Conservation (phyloP, 37 sponge, comb jelly and placozoan genomes). For the Halichondria panicea region DNA sequence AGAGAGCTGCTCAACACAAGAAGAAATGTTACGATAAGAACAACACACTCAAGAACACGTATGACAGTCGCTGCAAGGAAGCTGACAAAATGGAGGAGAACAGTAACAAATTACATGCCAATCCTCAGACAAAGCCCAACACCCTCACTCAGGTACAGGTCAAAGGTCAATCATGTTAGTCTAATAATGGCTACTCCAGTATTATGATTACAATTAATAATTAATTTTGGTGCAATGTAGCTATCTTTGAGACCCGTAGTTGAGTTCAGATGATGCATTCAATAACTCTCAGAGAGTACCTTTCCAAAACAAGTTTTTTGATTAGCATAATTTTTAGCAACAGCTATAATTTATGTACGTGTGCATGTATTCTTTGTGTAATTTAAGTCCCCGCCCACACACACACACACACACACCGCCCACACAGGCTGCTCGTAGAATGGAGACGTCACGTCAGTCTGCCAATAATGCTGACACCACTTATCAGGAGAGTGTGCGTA, state of each 20-base stretch:
- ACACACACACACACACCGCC: background rate
- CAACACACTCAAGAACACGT: constrained; percentile 43
- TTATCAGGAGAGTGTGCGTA: constrained; percentile 74
- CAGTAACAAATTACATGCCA: constrained; percentile 26
- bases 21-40: constrained; percentile 63
- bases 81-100: constrained; percentile 82
- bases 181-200: too few species aligned
- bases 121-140: constrained; percentile 57
- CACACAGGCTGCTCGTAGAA: constrained; percentile 6
- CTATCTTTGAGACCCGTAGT: too few species aligned
- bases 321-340: too few species aligned
- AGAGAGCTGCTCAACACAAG: constrained; percentile 68
- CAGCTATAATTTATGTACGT: too few species aligned
- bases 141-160: constrained; percentile 23
- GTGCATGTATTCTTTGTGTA: too few species aligned
- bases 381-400: background rate
- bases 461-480: constrained; percentile 63
- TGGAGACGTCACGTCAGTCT: constrained; percentile 21
- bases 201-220: too few species aligned
- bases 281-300: too few species aligned
- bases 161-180: too few species aligned
- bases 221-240: too few species aligned
- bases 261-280: too few species aligned
- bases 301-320: too few species aligned
- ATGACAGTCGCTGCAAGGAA: constrained; percentile 77